Percentiles rank a stretch among this genome's conserved stretches.
phyloP scores from a whole-genome alignment of 2,888 invertebrate species.

The Pristionchus entomophagus region DNA sequence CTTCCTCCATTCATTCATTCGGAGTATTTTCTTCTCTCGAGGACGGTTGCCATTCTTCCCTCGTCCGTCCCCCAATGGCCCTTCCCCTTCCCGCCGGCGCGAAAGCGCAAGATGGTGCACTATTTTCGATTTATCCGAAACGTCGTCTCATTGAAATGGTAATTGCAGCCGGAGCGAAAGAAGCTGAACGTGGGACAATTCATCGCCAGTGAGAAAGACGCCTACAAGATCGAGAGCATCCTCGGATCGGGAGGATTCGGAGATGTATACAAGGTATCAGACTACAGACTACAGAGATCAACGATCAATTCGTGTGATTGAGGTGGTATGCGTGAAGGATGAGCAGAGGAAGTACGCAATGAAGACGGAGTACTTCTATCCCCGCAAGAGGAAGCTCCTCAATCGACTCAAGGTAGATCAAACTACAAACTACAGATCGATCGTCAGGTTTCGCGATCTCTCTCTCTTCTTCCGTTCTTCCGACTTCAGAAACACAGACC shows the following conservation, averaged over 20 bases:
- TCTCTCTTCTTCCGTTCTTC: not conserved
- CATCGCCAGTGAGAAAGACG: slow-evolving; percentile 12
- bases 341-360: slow-evolving; percentile 8
- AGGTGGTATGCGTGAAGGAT: slow-evolving; percentile 1
- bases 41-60: not conserved
- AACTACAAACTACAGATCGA: not conserved
- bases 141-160: not conserved
- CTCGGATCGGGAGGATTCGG: slow-evolving; percentile 42
- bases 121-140: not conserved
- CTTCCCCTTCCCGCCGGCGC: slow-evolving; percentile 5
- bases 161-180: slow-evolving; percentile 22
- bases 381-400: not conserved
- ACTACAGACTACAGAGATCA: not conserved
- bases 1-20: not conserved
- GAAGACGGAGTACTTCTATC: slow-evolving; percentile 41
- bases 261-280: slow-evolving; percentile 35
- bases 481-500: slow-evolving; percentile 31
- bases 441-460: not conserved
- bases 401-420: slow-evolving; percentile 23
- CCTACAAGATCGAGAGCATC: slow-evolving; percentile 22
- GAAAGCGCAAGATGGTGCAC: slow-evolving; percentile 27
- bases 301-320: not conserved
- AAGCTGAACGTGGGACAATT: slow-evolving; percentile 22
- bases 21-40: not conserved
- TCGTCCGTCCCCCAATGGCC: slow-evolving; percentile 12